Evolutionary conservation across 2,113 vertebrate genomes (phyloP).

Genomic region (Taurulus bubalis): DNA sequence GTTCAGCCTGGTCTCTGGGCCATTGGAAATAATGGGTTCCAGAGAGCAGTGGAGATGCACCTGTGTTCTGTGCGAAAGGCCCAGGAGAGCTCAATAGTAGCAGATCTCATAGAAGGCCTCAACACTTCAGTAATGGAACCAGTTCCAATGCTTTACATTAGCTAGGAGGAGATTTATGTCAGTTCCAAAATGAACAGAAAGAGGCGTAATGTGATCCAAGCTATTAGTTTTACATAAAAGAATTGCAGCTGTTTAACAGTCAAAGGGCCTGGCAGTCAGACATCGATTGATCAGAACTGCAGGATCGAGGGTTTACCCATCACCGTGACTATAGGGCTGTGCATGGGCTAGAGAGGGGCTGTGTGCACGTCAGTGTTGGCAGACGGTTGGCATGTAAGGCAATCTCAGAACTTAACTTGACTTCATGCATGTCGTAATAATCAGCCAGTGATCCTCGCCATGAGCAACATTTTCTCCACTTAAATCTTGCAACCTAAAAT

Average conservation of each 20-base stretch:
- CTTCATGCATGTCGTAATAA: neutral
- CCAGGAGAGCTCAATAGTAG: neutral
- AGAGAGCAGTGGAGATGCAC: neutral
- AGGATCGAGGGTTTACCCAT: too few relatives aligned
- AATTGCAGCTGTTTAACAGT: neutral
- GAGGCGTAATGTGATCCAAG: neutral
- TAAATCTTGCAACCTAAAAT: neutral
- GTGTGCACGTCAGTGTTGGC: neutral
- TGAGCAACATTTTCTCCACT: neutral
- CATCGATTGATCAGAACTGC: neutral
- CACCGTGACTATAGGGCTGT: neutral
- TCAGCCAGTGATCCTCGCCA: neutral
- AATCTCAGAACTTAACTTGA: neutral
- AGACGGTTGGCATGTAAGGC: too few relatives aligned
- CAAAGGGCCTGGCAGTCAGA: neutral
- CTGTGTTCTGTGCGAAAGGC: neutral
- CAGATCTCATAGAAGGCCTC: neutral
- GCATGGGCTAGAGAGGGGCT: neutral
- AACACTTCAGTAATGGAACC: neutral
- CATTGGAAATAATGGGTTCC: neutral
- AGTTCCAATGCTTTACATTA: neutral
- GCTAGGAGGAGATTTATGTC: neutral
- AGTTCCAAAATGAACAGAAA: neutral
- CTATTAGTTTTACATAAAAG: neutral
- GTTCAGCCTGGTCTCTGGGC: neutral